Conservation (phyloP, 1,140 invertebrate genomes). For the Varroa destructor region DNA sequence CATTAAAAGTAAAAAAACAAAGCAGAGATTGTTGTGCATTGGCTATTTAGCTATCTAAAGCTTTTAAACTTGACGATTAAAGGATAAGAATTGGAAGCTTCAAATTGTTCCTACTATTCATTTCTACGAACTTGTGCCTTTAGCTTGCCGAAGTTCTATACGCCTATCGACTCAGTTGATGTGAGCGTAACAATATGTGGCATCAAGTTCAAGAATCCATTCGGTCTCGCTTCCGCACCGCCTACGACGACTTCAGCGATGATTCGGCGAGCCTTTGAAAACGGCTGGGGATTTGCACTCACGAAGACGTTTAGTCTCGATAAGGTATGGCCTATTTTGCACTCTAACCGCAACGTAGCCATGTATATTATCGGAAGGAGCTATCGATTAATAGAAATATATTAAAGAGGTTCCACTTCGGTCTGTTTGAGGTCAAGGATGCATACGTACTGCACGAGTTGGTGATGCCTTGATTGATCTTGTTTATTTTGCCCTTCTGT, state of each 20-base stretch:
- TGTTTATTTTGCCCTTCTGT: no score
- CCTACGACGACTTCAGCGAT: slow-evolving; percentile 85
- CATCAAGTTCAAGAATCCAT: slow-evolving; percentile 86
- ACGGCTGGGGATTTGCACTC: slow-evolving; percentile 89
- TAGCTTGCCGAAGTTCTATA: slow-evolving; percentile 72
- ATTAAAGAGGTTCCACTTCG: neutral
- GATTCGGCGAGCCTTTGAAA: slow-evolving; percentile 84
- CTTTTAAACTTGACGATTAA: no score
- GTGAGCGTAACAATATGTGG: slow-evolving; percentile 81
- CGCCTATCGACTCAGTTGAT: slow-evolving; percentile 83
- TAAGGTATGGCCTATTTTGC: slow-evolving; percentile 51
- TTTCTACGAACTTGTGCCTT: neutral
- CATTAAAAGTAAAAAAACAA: no score
- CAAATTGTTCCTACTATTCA: no score
- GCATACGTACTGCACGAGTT: no score
- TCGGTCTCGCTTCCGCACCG: slow-evolving; percentile 89
- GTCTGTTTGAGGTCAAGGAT: no score
- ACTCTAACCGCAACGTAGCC: neutral
- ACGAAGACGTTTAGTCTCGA: slow-evolving; percentile 92
- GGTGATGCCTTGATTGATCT: no score
- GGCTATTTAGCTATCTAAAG: no score
- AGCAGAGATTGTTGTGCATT: no score
- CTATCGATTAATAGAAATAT: slow-evolving; percentile 18
- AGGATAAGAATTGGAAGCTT: no score
- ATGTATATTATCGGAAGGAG: slow-evolving; percentile 7